Evolutionary conservation across 2,113 vertebrate species (phyloP).

Genomic region (Proteles cristata): DNA sequence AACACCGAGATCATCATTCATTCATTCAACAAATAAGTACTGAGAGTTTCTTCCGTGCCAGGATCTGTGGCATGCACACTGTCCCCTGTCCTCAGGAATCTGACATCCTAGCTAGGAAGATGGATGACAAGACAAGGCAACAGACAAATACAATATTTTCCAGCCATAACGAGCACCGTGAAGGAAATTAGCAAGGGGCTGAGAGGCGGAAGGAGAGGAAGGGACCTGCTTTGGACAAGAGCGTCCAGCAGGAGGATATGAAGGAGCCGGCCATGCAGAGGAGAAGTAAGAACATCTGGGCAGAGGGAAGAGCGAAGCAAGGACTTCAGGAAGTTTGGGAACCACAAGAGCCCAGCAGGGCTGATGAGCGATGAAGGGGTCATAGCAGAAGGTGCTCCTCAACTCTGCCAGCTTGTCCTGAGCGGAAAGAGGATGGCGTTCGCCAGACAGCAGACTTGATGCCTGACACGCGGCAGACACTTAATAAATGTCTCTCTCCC

Average conservation of each 20-base stretch:
- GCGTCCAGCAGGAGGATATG: neutral
- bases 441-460: neutral
- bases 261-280: neutral
- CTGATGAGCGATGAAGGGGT: neutral
- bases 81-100: neutral
- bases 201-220: neutral
- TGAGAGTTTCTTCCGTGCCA: neutral
- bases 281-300: neutral
- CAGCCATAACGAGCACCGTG: neutral
- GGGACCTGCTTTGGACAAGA: neutral
- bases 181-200: neutral
- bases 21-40: neutral
- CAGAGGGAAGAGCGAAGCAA: neutral
- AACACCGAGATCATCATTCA: neutral
- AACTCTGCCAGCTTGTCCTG: neutral
- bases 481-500: neutral
- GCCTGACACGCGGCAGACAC: neutral
- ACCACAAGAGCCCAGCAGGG: neutral
- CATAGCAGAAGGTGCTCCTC: fast-evolving
- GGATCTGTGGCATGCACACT: neutral
- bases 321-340: neutral
- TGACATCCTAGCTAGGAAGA: neutral
- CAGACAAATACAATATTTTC: neutral
- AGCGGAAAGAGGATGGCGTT: neutral
- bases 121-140: neutral